A percentile compares a stretch with the other conserved stretches of the same genome.
These are phyloP conservation scores for Drosophila orena DNA, from an alignment of 1,140 invertebrate genomes.

Conservation along the genomic window DNA sequence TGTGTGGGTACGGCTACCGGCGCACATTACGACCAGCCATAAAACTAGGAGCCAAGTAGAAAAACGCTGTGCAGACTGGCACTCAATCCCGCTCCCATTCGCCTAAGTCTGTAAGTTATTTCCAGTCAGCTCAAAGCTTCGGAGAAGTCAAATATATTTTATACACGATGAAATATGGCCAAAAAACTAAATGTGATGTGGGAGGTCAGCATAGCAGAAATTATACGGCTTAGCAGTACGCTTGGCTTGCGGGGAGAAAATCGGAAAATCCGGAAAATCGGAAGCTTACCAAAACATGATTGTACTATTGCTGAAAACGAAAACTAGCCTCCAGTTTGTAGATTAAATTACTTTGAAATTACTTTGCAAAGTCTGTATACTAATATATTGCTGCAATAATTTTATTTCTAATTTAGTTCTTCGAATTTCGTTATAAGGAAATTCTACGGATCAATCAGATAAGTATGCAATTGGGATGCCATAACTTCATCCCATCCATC, in stretches of 20 bases:
- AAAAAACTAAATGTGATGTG: constrained; percentile 2
- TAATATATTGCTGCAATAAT: too few relatives aligned
- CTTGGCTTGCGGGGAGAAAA: background rate
- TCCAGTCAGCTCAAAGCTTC: constrained; percentile 48
- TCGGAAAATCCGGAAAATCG: background rate
- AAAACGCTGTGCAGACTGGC: constrained; percentile 15
- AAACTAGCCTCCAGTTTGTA: too few relatives aligned
- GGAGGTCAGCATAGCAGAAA: background rate
- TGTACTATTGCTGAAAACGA: too few relatives aligned
- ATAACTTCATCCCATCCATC: background rate
- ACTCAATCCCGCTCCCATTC: constrained; percentile 5
- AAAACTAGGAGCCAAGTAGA: constrained; percentile 58
- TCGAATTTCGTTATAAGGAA: too few relatives aligned
- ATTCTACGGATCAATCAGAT: background rate
- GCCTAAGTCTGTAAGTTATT: constrained; percentile 53
- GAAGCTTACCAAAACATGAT: background rate
- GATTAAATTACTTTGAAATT: too few relatives aligned
- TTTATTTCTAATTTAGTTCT: too few relatives aligned
- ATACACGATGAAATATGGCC: constrained; percentile 18
- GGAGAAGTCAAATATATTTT: constrained; percentile 63
- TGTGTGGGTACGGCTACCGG: constrained; percentile 25
- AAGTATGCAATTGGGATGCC: background rate
- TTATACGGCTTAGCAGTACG: background rate
- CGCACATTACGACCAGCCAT: constrained; percentile 67
- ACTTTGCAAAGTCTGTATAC: too few relatives aligned